phyloP scores from a whole-genome alignment of 1,140 invertebrate species.

The Papilio machaon region DNA sequence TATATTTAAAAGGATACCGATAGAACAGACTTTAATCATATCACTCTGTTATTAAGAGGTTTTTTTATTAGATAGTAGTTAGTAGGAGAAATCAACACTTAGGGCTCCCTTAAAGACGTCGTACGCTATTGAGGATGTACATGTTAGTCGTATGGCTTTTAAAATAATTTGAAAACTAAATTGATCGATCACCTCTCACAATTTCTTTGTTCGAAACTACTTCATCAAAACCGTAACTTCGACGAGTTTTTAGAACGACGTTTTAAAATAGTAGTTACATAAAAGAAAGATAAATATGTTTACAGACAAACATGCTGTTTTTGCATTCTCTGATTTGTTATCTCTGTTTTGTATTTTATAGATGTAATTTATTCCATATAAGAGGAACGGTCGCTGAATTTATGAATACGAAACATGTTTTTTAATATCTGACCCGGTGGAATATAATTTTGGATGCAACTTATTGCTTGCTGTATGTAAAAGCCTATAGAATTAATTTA shows the following conservation, averaged over 20 bases:
- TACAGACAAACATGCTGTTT: neutral
- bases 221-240: neutral
- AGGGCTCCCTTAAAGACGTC: no score
- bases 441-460: neutral
- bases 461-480: neutral
- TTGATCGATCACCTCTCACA: neutral
- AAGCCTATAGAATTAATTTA: neutral
- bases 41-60: no score
- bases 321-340: conserved; percentile 8
- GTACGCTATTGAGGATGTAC: no score
- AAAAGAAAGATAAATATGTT: neutral
- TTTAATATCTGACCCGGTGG: neutral
- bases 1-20: neutral
- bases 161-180: neutral
- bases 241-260: neutral
- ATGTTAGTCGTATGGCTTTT: neutral
- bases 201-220: neutral
- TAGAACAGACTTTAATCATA: neutral
- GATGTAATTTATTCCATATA: conserved; percentile 28
- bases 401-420: conserved; percentile 19
- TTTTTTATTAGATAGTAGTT: no score
- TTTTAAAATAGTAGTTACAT: neutral
- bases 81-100: no score
- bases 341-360: neutral
- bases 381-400: conserved; percentile 26